Evolutionary conservation across 2,113 vertebrate genomes (phyloP).

Genomic region (Blennius ocellaris): DNA sequence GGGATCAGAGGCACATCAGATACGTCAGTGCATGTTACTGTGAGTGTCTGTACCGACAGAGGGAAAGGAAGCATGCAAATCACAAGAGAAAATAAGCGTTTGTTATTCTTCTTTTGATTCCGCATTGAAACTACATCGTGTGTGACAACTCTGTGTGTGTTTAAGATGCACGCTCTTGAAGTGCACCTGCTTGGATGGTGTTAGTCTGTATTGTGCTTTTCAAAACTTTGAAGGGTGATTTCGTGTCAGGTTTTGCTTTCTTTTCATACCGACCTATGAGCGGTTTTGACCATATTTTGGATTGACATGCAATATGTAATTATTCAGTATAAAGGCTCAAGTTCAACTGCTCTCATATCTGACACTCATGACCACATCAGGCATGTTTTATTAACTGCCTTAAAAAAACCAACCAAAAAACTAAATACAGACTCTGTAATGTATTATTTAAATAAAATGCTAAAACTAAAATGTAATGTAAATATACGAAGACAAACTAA

Average conservation of each 20-base stretch:
- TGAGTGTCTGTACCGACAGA: constrained; percentile 3
- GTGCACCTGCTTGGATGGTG: constrained; percentile 15
- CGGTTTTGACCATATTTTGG: constrained; percentile 14
- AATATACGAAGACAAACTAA: too few relatives aligned
- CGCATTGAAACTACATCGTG: constrained; percentile 22
- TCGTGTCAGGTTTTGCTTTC: not conserved
- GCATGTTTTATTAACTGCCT: too few relatives aligned
- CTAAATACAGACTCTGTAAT: too few relatives aligned
- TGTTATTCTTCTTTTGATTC: constrained; percentile 36
- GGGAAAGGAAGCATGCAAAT: not conserved
- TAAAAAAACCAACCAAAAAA: too few relatives aligned
- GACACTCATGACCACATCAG: too few relatives aligned
- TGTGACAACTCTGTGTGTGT: constrained; percentile 29
- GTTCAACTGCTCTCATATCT: too few relatives aligned
- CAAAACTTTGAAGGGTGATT: constrained; percentile 9
- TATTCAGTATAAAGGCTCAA: constrained; percentile 6
- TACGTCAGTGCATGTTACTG: constrained; percentile 25
- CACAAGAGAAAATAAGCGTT: constrained; percentile 7
- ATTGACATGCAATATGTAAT: constrained; percentile 3
- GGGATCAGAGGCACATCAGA: constrained; percentile 56
- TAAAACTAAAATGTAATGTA: too few relatives aligned
- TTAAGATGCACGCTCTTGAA: constrained; percentile 33
- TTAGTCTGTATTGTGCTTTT: constrained; percentile 18
- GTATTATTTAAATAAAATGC: too few relatives aligned
- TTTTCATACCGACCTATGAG: constrained; percentile 20